Evolutionary conservation across 2,113 vertebrate genomes (phyloP), one percentile per base, ranked within the genome.

Genomic region (Quiscalus mexicanus): DNA sequence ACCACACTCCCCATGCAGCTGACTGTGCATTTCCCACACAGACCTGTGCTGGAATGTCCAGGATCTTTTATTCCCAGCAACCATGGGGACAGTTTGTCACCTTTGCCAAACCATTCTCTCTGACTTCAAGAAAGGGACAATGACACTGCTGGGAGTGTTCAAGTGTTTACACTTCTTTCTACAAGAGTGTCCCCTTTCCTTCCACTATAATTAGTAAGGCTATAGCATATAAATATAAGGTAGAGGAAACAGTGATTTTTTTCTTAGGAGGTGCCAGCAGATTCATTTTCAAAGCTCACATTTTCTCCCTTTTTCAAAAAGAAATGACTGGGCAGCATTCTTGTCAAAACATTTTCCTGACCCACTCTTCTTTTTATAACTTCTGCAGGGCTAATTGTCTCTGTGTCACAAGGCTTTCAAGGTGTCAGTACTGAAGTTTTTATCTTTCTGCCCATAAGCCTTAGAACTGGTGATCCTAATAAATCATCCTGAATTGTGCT

Each of bases 401-500:
- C 60, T 86, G 55, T 85, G 68, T 92, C 95, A 62, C 53, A 81
- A 92, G 63, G 76, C 73, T 94, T 96, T 96, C 92, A 96, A 79
- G 80, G 84, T 95, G 93, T 84, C 88, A 89, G 56, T 33, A 65
- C 52, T 82, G 86, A 81, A 93, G 80, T 92, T 96, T 95, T 96
- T 96, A 90, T 96, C 96, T 92, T 92, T 84, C 76, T 92, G 56
- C 88, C 76, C 88, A 84, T 87, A 84, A 95, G 92, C 60, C 59
- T 90, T 75, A 87, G 80, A 95, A 60, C 37, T 24, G 59, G 93
- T 68, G 90, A 87, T 89, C 69, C 90, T 96, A 94, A 96, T 96
- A 96, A 97, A 96, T 96, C 96, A 97, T 95, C 41, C 73, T 93
- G 83, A 89, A 89, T 49, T 79, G 86, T 39, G 27, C 69, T 93